These are phyloP conservation scores for Vanessa cardui DNA, from an alignment of 2,888 invertebrate genomes.

Conservation along the genomic window DNA sequence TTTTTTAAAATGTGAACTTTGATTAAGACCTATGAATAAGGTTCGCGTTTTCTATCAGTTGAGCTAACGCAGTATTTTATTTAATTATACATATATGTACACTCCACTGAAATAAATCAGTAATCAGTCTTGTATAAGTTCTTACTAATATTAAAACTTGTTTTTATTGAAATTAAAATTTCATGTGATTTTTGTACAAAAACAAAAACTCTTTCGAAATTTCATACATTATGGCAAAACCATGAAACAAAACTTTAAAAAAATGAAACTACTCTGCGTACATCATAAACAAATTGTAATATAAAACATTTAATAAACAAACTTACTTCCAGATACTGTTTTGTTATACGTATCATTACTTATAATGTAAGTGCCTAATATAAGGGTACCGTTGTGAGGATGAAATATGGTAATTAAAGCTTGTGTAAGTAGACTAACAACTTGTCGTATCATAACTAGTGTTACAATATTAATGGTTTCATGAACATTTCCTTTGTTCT, in stretches of 20 bases:
- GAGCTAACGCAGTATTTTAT: too few species aligned
- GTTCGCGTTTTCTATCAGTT: too few species aligned
- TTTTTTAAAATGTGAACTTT: too few species aligned
- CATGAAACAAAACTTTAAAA: not conserved
- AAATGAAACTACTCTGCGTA: not conserved
- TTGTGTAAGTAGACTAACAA: conserved; percentile 27
- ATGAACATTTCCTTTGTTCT: not conserved
- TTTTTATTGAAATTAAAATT: too few species aligned
- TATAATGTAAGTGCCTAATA: conserved; percentile 16
- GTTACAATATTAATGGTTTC: conserved; percentile 19
- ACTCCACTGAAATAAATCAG: too few species aligned
- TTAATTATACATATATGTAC: too few species aligned
- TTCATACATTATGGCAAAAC: too few species aligned
- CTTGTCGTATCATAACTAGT: conserved; percentile 28
- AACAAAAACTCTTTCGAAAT: too few species aligned
- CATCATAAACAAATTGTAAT: not conserved
- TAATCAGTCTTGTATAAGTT: too few species aligned
- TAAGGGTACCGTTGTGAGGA: conserved; percentile 21
- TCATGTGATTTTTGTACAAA: too few species aligned
- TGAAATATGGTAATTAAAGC: conserved; percentile 29
- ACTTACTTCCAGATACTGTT: not conserved
- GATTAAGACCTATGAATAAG: too few species aligned
- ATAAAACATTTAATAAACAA: not conserved
- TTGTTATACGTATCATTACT: conserved; percentile 12
- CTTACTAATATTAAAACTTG: too few species aligned